Evolutionary conservation across 2,797 vertebrate genomes (phyloP), one percentile per base, ranked within the genome.

Genomic region (Hoplostethus mediterraneus): DNA sequence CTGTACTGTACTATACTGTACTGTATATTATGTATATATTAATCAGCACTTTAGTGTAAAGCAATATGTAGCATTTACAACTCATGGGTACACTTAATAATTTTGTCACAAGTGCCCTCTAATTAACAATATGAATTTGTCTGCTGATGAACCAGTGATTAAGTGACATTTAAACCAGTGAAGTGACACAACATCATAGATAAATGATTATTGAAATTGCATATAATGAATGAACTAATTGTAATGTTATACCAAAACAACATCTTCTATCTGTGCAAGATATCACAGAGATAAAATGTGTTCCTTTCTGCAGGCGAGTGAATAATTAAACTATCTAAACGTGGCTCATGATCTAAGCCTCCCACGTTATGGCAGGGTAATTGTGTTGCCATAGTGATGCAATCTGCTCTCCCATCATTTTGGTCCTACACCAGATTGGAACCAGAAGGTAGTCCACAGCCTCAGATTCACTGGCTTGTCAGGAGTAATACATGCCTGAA

Each of bases 361-460:
- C 94, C 93, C 91, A 95, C 93, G 52, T 90, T 80, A 81, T 91
- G 83, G 87, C 83, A 90, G 79, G 71, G 73, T 83, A 79, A 89
- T 90, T 90, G 88, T 83, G 94, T 95, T 95, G 80, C 94, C 94
- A 95, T 95, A 92, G 94, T n/a, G 63, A 95, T 93, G 88, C 89
- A 89, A 89, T 93, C 91, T 92, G 90, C 74, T 92, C 45, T 80
- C 57, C 78, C 54, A 82, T 87, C 87, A 81, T 86, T 69, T 87
- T 90, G 63, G 76, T 89, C 61, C 60, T 63, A 44, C 63, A 75
- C 66, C 75, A 89, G 82, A 87, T 80, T 87, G 85, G 76, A 85
- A 80, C 42, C 75, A 75, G 80, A 81, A 66, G 75, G 75, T 81
- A 70, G 70, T 68, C 57, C 71, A 60, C 68, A 63, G 33, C 74